Conservation (phyloP, 2,113 vertebrate genomes). For the Muscicapa adusta region DNA sequence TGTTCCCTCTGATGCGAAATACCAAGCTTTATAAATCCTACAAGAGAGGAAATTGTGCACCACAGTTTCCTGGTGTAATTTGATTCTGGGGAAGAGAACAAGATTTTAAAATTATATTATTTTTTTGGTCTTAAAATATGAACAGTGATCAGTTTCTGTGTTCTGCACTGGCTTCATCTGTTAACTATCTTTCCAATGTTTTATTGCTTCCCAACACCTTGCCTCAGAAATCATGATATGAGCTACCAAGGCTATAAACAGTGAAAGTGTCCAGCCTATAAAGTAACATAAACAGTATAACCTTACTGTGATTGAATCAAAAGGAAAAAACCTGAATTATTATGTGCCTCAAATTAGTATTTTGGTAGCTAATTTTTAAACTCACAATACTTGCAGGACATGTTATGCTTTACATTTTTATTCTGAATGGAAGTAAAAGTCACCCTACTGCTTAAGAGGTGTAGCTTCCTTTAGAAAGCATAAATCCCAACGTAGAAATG, state of each 20-base stretch:
- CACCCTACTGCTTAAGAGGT: background rate
- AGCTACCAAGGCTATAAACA: background rate
- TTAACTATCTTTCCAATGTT: background rate
- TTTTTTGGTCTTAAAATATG: background rate
- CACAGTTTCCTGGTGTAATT: background rate
- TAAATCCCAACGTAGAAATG: background rate
- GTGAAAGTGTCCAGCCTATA: background rate
- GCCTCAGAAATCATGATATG: background rate
- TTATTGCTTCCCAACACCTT: background rate
- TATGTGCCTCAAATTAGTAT: background rate
- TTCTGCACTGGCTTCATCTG: background rate
- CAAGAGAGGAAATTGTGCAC: fast-evolving
- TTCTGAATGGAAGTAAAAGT: background rate
- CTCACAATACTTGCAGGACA: background rate
- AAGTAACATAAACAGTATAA: background rate
- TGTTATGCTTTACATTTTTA: background rate
- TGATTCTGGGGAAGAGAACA: background rate
- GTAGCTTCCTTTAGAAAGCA: background rate
- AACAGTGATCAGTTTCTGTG: background rate
- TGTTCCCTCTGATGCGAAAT: background rate
- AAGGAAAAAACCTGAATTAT: background rate
- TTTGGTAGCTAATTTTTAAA: background rate
- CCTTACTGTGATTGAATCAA: background rate
- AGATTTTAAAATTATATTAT: background rate
- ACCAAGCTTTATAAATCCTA: background rate